These are phyloP conservation scores for Musca vetustissima DNA, from an alignment of 1,140 invertebrate genomes.

Conservation along the genomic window DNA sequence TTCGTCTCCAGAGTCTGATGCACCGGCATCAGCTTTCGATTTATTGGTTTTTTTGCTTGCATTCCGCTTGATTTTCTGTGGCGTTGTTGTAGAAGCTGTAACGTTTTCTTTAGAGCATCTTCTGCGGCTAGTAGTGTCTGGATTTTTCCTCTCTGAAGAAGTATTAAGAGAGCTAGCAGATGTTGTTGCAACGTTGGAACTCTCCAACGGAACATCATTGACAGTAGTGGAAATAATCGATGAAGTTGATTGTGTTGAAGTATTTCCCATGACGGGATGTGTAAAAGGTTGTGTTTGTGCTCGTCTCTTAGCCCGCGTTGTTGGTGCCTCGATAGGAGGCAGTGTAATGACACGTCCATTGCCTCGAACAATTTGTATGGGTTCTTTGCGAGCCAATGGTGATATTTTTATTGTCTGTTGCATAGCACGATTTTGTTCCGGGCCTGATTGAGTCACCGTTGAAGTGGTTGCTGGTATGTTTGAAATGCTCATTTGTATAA, in stretches of 20 bases:
- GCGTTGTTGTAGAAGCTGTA: background rate
- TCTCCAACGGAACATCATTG: slow-evolving; percentile 24
- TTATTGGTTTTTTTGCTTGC: background rate
- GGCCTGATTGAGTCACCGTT: background rate
- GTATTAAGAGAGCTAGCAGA: slow-evolving; percentile 25
- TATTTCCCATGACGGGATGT: background rate
- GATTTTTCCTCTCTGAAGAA: slow-evolving; percentile 10
- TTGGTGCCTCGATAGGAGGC: slow-evolving; percentile 77
- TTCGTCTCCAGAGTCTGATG: slow-evolving; percentile 69
- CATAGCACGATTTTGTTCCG: background rate
- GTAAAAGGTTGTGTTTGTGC: slow-evolving; percentile 39
- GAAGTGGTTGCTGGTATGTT: slow-evolving; percentile 10
- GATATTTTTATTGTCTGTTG: background rate
- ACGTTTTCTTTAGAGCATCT: slow-evolving; percentile 25
- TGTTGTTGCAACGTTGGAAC: slow-evolving; percentile 27
- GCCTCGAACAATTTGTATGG: slow-evolving; percentile 68
- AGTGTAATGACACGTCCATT: slow-evolving; percentile 73
- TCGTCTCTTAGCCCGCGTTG: slow-evolving; percentile 60
- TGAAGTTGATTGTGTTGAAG: background rate
- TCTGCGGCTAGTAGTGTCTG: slow-evolving; percentile 4
- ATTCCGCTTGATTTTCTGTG: slow-evolving; percentile 1
- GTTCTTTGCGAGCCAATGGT: slow-evolving; percentile 56
- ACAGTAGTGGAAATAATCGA: background rate
- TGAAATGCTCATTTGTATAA: slow-evolving; percentile 30
- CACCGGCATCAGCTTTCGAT: slow-evolving; percentile 60